phyloP scores from a whole-genome alignment of 2,113 vertebrate species.

The Pterocles orientalis region DNA sequence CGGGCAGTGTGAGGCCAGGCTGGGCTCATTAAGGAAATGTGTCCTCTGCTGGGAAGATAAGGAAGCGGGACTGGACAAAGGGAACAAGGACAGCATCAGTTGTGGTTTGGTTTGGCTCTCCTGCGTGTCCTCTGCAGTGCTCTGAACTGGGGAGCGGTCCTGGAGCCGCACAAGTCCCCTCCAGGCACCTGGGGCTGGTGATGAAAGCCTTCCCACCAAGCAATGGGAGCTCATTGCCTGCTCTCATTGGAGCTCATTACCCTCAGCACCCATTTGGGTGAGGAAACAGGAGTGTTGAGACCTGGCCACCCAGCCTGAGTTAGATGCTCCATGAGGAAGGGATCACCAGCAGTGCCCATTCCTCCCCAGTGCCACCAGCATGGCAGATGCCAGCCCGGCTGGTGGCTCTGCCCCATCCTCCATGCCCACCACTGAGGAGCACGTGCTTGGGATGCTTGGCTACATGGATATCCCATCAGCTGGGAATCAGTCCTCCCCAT shows the following conservation, averaged over 20 bases:
- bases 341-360: not conserved
- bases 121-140: not conserved
- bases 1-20: not conserved
- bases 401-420: not conserved
- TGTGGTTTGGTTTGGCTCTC: not conserved
- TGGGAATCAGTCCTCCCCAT: not conserved
- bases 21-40: not conserved
- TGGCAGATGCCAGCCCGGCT: not conserved
- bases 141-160: not conserved
- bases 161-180: fast-evolving
- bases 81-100: not conserved
- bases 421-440: not conserved
- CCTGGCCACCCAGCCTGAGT: too few relatives aligned
- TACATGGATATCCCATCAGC: not conserved
- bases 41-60: not conserved
- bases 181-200: not conserved
- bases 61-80: not conserved
- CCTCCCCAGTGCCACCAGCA: not conserved
- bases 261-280: not conserved
- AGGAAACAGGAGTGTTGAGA: not conserved
- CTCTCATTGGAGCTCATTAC: not conserved
- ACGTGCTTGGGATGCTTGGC: too few relatives aligned
- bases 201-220: not conserved
- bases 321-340: not conserved
- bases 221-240: not conserved